Evolutionary conservation across 2,113 vertebrate species (phyloP).

Genomic region (Thryonomys swinderianus): DNA sequence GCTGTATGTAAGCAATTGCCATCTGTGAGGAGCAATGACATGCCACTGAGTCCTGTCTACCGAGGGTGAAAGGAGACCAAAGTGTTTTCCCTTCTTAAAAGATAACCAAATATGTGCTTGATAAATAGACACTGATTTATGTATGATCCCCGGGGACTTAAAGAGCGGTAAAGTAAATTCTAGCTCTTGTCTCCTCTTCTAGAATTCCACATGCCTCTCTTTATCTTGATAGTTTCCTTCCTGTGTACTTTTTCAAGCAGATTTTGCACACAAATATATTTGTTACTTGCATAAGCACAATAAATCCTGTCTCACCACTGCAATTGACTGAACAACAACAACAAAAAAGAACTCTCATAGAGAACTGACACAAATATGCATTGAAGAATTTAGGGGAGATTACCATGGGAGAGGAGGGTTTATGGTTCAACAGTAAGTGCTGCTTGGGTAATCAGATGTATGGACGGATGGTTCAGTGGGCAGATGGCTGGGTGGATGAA

Average conservation of each 20-base stretch:
- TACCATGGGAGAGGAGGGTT: neutral
- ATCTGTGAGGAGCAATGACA: neutral
- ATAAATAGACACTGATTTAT: neutral
- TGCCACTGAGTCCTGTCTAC: neutral
- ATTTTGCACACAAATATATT: slow-evolving; percentile 3
- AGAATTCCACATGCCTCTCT: neutral
- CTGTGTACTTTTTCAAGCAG: neutral
- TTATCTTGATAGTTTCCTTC: slow-evolving; percentile 8
- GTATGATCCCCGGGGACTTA: neutral
- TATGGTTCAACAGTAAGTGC: neutral
- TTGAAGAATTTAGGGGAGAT: neutral
- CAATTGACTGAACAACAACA: neutral
- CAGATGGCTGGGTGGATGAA: too few relatives aligned
- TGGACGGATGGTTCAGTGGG: neutral
- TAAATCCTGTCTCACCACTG: neutral
- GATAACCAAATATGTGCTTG: neutral
- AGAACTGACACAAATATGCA: neutral
- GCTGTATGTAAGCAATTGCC: neutral
- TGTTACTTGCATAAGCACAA: neutral
- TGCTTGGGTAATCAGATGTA: neutral
- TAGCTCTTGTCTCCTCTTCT: neutral
- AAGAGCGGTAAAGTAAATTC: neutral
- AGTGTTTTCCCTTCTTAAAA: neutral
- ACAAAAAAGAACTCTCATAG: slow-evolving; percentile 4
- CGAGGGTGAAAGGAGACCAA: neutral